Evolutionary conservation across 2,888 invertebrate species (phyloP), one percentile per base, ranked within the genome.

Genomic region (Spilosoma lubricipeda): DNA sequence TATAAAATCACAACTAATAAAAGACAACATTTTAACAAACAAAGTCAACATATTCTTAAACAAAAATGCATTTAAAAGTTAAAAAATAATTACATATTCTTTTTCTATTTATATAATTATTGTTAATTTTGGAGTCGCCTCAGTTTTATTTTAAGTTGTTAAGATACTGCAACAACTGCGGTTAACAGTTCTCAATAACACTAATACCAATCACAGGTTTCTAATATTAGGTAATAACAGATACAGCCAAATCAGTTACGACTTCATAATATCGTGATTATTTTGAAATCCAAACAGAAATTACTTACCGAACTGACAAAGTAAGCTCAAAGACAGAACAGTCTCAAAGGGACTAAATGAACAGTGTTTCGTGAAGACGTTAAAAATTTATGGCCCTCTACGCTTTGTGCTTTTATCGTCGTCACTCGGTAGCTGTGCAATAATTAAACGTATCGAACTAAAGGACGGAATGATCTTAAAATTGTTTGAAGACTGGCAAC

Each of bases 371-470:
- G 90, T 89, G 89, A 93, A 91, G 91, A 91, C 91, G 89, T 94
- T 93, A 94, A 94, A 93, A 92, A 93, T 94, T 92, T 93, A 94
- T 90, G 87, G 87, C 79, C 82, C 86, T 84, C 86, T 84, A 87
- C 87, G 89, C 92, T 91, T 92, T 90, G 88, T 90, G 90, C 91
- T 93, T 92, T 94, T 93, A 93, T 89, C 90, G 92, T 85, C 82
- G 85, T 83, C 83, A 85, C 87, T 77, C 71, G 70, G 74, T 36
- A 72, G 80, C 79, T 71, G 72, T 66, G 85, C 83, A 80, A 87
- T 86, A 87, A 89, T 87, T 87, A 88, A 86, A 85, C 79, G 81
- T 83, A 77, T 84, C 81, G 81, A 82, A 80, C 78, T 75, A 77
- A 81, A 59, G 70, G n/a, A 30, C 63, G 20, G 30, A 20, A 42